Evolutionary conservation across 2,888 invertebrate species (phyloP), one percentile per base, ranked within the genome.

Genomic region (Sturmia bella): DNA sequence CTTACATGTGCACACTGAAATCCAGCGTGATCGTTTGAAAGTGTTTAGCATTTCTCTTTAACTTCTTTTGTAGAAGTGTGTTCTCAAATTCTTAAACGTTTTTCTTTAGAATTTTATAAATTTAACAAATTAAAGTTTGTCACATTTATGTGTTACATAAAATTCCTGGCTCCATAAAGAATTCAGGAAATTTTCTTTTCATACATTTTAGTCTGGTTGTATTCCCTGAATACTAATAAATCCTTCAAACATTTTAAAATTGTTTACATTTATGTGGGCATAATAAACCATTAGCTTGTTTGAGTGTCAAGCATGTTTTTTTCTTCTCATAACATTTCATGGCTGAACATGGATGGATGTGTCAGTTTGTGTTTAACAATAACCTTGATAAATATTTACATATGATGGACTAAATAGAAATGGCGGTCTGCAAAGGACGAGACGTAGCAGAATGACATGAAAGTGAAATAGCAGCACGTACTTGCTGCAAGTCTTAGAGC

Each of bases 361-460:
- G 39, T 64, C 75, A 75, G 19, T 69, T 76, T 61, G 73, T 66
- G 63, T 72, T 32, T 69, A 64, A 52, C 64, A 70, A 37, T 82
- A 74, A 78, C 82, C 82, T 78, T 75, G 74, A 74, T 70, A 78
- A 82, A 74, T 74, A 78, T 74, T 64, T 68, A 68, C 68, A 37
- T 61, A 27, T 32, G 0, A 24, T 32, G 32, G 6, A 32, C 32
- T 32, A 32, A 32, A 32, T 32, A 32, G 32, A 7, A 32, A 32
- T 9, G 5, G 32, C 41, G 64, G 5, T 32, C 21, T 21, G 6
- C 54, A 66, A 82, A 78, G 82, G 82, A 82, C 61, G 64, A 59
- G 39, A 57, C 32, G 5, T 3, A 17, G 2, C 48, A 15, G 0
- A 39, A 43, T 32, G 32, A 32, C 32, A 32, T 6, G 32, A 4